phyloP scores from a whole-genome alignment of 2,888 invertebrate genomes.

The Ypsolopha scabrella region DNA sequence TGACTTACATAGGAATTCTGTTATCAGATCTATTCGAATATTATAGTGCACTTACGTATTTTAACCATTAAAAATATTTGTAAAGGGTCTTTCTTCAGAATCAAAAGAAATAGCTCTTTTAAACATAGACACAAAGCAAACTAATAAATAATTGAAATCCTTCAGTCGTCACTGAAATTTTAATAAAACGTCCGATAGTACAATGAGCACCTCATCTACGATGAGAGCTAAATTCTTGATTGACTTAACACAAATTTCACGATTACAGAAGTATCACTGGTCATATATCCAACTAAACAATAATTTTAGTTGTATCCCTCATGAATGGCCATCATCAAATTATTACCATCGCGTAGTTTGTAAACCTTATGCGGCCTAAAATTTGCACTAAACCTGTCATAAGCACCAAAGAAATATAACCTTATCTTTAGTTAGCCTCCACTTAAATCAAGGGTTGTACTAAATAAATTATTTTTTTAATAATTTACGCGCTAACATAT shows the following conservation, averaged over 20 bases:
- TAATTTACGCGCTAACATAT: slow-evolving; percentile 9
- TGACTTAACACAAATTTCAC: no score
- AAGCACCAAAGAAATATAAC: background rate
- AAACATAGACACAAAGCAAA: no score
- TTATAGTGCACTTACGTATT: slow-evolving; percentile 1
- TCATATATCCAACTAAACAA: no score
- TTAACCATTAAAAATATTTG: background rate
- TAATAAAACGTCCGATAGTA: no score
- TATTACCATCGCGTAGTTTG: background rate
- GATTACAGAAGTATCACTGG: no score
- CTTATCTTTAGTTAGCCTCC: slow-evolving; percentile 4
- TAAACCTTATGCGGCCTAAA: background rate
- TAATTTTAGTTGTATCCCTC: no score
- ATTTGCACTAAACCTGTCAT: background rate
- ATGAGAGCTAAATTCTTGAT: no score
- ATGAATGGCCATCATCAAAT: no score
- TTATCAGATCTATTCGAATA: slow-evolving; percentile 33
- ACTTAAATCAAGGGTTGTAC: slow-evolving; percentile 8
- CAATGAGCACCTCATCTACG: no score
- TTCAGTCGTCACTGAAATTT: no score
- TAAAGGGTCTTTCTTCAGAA: background rate
- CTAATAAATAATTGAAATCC: no score
- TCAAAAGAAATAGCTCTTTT: background rate
- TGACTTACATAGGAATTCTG: slow-evolving; percentile 8
- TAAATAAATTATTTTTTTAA: slow-evolving; percentile 6